These are phyloP conservation scores for Spodoptera frugiperda DNA, from an alignment of 1,140 invertebrate genomes.

Conservation along the genomic window DNA sequence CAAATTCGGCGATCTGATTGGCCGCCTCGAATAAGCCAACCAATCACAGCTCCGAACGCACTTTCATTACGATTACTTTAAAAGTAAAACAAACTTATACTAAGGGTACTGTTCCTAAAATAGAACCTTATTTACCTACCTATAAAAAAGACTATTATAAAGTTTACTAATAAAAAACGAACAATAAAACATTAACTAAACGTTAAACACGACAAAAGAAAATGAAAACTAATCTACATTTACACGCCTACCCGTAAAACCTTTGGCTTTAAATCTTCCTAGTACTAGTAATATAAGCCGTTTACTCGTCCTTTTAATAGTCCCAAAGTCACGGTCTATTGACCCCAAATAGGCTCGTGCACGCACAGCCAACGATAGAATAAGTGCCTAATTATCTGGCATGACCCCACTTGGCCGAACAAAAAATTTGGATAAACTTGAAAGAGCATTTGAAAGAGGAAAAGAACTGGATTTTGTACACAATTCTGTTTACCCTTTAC, in stretches of 20 bases:
- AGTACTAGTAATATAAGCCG: neutral
- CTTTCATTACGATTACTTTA: too few relatives aligned
- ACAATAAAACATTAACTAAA: neutral
- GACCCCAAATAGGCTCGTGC: neutral
- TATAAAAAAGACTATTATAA: too few relatives aligned
- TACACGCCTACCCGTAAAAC: neutral
- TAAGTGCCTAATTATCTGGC: conserved; percentile 36
- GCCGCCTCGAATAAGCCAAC: too few relatives aligned
- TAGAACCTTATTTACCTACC: too few relatives aligned
- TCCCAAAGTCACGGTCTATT: neutral
- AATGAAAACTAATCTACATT: too few relatives aligned
- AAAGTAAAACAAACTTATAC: too few relatives aligned
- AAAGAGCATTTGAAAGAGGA: conserved; percentile 28
- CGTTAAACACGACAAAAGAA: too few relatives aligned
- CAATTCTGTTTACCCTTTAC: neutral
- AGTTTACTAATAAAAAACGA: neutral
- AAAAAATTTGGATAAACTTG: conserved; percentile 39
- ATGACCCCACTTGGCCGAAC: conserved; percentile 28
- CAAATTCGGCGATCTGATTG: too few relatives aligned
- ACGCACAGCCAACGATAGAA: neutral
- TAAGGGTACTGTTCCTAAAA: too few relatives aligned
- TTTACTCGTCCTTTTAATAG: neutral
- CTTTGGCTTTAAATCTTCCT: neutral
- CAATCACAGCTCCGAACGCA: too few relatives aligned
- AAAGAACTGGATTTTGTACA: conserved; percentile 13